These are phyloP conservation scores for Danionella cerebrum DNA, from an alignment of 2,113 vertebrate species.

Conservation along the genomic window DNA sequence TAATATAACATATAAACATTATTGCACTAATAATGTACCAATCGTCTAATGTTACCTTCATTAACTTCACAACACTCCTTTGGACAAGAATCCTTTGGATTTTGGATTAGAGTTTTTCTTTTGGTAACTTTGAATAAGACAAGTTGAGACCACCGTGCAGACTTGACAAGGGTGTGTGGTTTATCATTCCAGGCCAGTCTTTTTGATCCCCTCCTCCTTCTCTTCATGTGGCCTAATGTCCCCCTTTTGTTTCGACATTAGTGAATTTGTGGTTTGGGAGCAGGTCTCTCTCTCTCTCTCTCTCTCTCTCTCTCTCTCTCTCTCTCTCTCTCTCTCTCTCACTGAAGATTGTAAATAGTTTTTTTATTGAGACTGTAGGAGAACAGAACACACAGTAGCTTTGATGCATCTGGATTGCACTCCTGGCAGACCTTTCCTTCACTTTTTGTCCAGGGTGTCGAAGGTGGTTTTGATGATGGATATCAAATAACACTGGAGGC, in stretches of 20 bases:
- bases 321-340: conserved; percentile 8
- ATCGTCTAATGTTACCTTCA: too few species aligned
- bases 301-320: conserved; percentile 10
- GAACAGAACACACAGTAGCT: conserved; percentile 14
- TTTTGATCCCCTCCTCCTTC: conserved; percentile 11
- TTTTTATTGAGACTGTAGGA: background rate
- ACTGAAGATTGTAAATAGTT: background rate
- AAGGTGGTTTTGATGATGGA: background rate
- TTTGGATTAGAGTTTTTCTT: too few species aligned
- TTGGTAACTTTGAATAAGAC: too few species aligned
- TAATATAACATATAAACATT: too few species aligned
- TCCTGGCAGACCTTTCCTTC: background rate
- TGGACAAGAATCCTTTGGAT: too few species aligned
- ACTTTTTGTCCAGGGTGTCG: background rate
- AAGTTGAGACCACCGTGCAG: conserved; percentile 28
- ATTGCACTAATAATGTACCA: too few species aligned
- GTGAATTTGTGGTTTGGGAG: conserved; percentile 41
- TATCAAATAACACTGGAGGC: background rate
- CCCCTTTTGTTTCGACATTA: conserved; percentile 36
- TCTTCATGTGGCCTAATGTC: conserved; percentile 31
- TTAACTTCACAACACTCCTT: too few species aligned
- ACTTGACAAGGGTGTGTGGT: conserved; percentile 11
- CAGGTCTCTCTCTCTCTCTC: conserved; percentile 13
- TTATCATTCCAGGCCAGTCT: conserved; percentile 3
- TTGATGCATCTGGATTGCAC: conserved; percentile 2